Evolutionary conservation across 2,888 invertebrate genomes (phyloP), one percentile per base, ranked within the genome.

Genomic region (Sarcophaga rosellei): DNA sequence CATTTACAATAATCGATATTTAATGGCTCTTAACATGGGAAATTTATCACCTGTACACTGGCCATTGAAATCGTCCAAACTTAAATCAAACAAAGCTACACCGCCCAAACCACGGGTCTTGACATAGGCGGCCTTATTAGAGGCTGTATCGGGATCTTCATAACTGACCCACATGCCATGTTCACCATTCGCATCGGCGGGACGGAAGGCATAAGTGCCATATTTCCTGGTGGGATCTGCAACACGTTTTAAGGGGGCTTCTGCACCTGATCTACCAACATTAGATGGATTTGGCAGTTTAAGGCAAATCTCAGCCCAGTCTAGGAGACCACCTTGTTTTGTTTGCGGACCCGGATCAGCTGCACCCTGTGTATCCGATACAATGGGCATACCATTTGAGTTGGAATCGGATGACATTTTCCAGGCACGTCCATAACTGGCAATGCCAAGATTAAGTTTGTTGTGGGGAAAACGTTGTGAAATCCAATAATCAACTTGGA

Each of bases 121-220:
- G 68, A 94, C 96, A 91, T 96, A 97, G 11, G 94, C 93, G 0
- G 97, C 97, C 92, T 97, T 97, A 90, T 96, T 95, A 59, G 96
- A 96, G 68, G 96, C 97, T 0, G 96, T 96, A 89, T 97, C 97
- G 0, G 96, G 96, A 91, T 97, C 97, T 89, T 97, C 97, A 91
- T 96, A 97, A 86, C 96, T 95, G 4, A 96, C 95, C 97, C 97
- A 97, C 20, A 97, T 91, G 6, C 97, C 97, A n/a, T 95, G 94
- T 0, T 95, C 95, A 81, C 94, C 95, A 63, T 95, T 94, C 72
- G 95, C 94, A 80, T 95, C 95, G 79, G 96, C 96, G 0, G 95
- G 91, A 83, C 96, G 95, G 94, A 95, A 97, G 0, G 96, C 97
- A 91, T 97, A 97, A 17, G 95, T 95, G 73, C 97, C 97, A 87